Base-by-base conservation (phyloP, 2,888 invertebrate genomes). In the Odontocerum albicorne region DNA sequence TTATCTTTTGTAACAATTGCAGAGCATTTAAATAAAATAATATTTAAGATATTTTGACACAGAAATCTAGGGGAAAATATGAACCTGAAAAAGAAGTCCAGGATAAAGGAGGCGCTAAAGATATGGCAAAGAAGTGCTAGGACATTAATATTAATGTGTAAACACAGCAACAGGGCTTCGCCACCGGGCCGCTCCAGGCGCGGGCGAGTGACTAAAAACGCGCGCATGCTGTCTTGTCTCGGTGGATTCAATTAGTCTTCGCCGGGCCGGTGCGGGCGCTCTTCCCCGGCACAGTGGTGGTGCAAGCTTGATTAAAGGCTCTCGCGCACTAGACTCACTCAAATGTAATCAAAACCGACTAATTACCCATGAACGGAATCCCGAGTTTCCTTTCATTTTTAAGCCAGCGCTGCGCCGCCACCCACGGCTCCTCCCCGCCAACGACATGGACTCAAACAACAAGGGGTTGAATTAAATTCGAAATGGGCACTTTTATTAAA, bases 281-380 rank as follows among this genome's bases (percentile, higher is more conserved):
- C n/a, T n/a, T n/a, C n/a, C n/a, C n/a, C 8, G 16, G 38, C 38
- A n/a, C 27, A 21, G 10, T 27, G 8, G 15, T 43, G n/a, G n/a
- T n/a, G 27, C n/a, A 38, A 32, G 31, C 36, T 54, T 54, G 54
- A 54, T 54, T 54, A 54, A 54, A 54, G 54, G 27, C 31, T 15
- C 44, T 33, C 53, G 46, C 33, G 46, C 46, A 35, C 46, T 46
- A 32, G 46, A 10, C 49, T 44, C 53, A 45, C 42, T 38, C 46
- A 49, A 53, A 57, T 56, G 59, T 60, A 60, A 60, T 60, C 59
- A 60, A 60, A 60, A 50, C 59, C 59, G 56, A 53, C 56, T 60
- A 60, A 60, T 60, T 60, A 57, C 59, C 59, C 56, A 57, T 60
- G 59, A 57, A 60, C 54, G 59, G 56, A 60, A 56, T 57, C 51